A percentile compares a stretch with the other conserved stretches of the same genome.
phyloP scores from a whole-genome alignment of 2,888 invertebrate species.

The Acanthacorydalis orientalis region DNA sequence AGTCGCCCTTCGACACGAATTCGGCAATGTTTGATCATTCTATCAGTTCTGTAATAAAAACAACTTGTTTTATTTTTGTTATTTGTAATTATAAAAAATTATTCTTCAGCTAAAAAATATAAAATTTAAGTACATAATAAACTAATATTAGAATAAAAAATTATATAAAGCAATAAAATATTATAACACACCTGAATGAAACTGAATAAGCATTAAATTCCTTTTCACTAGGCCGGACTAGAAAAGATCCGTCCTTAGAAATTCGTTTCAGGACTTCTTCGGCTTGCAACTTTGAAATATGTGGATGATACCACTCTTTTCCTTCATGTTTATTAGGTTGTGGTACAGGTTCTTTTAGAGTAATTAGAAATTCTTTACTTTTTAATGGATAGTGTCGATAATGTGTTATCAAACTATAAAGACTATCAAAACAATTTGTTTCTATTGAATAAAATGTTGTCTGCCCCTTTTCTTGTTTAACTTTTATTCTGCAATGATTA shows the following conservation, averaged over 20 bases:
- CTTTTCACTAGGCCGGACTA: constrained; percentile 82
- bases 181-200: constrained; percentile 59
- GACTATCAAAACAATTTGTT: constrained; percentile 72
- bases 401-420: constrained; percentile 80
- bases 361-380: constrained; percentile 80
- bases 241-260: constrained; percentile 81
- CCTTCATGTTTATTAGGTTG: constrained; percentile 89
- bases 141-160: neutral
- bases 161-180: constrained; percentile 2
- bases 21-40: constrained; percentile 92
- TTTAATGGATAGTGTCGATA: constrained; percentile 74
- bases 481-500: constrained; percentile 82
- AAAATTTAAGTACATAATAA: neutral
- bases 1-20: constrained; percentile 84
- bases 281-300: constrained; percentile 62
- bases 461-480: constrained; percentile 74
- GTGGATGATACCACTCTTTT: constrained; percentile 83
- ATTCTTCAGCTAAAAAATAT: neutral
- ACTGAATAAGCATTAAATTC: constrained; percentile 78
- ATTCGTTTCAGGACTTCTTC: constrained; percentile 77
- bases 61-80: constrained; percentile 2
- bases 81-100: neutral
- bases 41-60: constrained; percentile 52
- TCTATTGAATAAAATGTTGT: constrained; percentile 86
- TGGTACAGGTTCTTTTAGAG: constrained; percentile 77